phyloP scores from a whole-genome alignment of 2,113 vertebrate genomes.

The Albula goreensis region DNA sequence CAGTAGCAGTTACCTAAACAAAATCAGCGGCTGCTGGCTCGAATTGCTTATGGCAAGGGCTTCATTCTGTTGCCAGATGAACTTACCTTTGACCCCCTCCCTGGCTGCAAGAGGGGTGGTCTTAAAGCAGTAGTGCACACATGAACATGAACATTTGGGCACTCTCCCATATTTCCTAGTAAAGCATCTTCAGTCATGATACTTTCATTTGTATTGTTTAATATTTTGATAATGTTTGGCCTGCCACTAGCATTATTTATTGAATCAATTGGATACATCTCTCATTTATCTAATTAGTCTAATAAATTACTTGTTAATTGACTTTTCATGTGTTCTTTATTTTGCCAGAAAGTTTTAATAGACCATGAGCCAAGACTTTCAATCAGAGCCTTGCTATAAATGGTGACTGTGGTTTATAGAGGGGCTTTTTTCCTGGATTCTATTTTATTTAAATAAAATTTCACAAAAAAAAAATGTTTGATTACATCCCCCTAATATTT shows the following conservation, averaged over 20 bases:
- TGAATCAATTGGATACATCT: neutral
- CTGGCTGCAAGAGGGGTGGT: too few species aligned
- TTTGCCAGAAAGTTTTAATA: too few species aligned
- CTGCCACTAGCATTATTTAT: neutral
- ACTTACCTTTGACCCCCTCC: too few species aligned
- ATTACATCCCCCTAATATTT: too few species aligned
- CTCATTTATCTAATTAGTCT: neutral
- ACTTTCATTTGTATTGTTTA: neutral
- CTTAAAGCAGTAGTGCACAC: too few species aligned
- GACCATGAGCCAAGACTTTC: neutral
- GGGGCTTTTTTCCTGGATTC: too few species aligned
- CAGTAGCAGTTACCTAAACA: neutral
- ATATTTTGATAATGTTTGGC: neutral
- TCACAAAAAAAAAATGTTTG: too few species aligned
- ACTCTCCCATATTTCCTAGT: neutral
- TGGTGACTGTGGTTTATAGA: too few species aligned
- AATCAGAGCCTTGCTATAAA: too few species aligned
- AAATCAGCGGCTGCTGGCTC: neutral
- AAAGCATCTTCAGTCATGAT: neutral
- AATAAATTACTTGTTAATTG: neutral
- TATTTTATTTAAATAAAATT: too few species aligned
- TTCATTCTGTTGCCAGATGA: too few species aligned
- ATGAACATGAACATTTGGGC: neutral
- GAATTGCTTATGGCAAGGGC: too few species aligned
- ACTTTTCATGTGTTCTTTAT: neutral